Evolutionary conservation across 1,140 invertebrate genomes (phyloP), one percentile per base, ranked within the genome.

Genomic region (Zaprionus taronus): DNA sequence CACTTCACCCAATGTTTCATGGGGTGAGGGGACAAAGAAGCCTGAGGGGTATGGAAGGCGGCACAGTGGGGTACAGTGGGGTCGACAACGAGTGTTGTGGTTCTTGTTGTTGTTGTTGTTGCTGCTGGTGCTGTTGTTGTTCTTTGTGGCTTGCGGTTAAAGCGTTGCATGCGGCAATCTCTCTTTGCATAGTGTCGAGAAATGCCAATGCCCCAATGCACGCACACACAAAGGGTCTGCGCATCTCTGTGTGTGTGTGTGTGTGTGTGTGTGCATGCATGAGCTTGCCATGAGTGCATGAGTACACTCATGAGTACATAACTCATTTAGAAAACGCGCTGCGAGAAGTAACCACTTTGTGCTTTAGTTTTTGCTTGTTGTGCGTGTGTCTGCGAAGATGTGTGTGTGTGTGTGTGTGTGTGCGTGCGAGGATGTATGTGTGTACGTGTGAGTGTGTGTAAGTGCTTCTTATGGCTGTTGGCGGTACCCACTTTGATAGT

Each of bases 401-500:
- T 22, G 22, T 22, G 22, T 22, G 22, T 22, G 22, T 22, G 22
- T 22, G 1, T 9, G 44, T 53, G 22, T 22, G 22, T 22, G 1
- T 9, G 44, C 41, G 22, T 41, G 12, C 26, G 11, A 24, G 12
- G 15, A 0, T 41, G 47, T 63, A 26, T 66, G 34, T 36, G n/a
- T 72, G n/a, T n/a, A n/a, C n/a, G n/a, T n/a, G 51, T 57, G 31
- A 14, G 22, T 55, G 44, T 41, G 22, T 70, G 53, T 55, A 3
- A 47, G 67, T 65, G 17, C n/a, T 28, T 14, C 38, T 36, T 57
- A 47, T 17, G 17, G 38, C 22, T 7, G 24, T 38, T 72, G 38
- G 47, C 17, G 72, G 67, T 84, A 85, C 83, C 36, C 69, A 89
- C 84, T 90, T 89, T 89, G 81, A 81, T 89, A 81, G 70, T 89